phyloP scores from a whole-genome alignment of 1,140 invertebrate genomes.

The Panulirus ornatus region DNA sequence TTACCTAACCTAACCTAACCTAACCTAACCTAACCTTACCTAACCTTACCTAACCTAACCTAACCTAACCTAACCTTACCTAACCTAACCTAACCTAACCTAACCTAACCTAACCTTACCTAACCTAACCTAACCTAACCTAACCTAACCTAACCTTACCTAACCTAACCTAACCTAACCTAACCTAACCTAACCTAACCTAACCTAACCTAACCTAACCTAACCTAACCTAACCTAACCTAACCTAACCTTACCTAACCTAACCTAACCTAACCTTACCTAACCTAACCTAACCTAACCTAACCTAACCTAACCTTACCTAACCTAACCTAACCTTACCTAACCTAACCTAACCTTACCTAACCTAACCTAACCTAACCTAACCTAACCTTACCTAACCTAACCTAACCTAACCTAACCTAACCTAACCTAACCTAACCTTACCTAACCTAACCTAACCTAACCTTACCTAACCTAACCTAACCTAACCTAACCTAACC shows the following conservation, averaged over 20 bases:
- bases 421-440: too few species aligned
- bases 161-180: constrained; percentile 44
- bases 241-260: constrained; percentile 26
- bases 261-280: constrained; percentile 4
- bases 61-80: constrained; percentile 43
- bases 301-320: too few species aligned
- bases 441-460: too few species aligned
- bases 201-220: constrained; percentile 44
- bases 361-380: too few species aligned
- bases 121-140: constrained; percentile 41
- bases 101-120: constrained; percentile 34
- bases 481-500: too few species aligned
- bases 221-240: constrained; percentile 46
- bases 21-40: constrained; percentile 37
- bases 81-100: constrained; percentile 46
- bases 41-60: constrained; percentile 33
- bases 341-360: too few species aligned
- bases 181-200: constrained; percentile 46
- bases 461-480: too few species aligned
- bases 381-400: too few species aligned
- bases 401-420: too few species aligned
- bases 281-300: too few species aligned
- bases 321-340: too few species aligned
- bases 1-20: constrained; percentile 39
- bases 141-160: constrained; percentile 42